Evolutionary conservation across 2,888 invertebrate species (phyloP).

Genomic region (Coecobrya sp.): DNA sequence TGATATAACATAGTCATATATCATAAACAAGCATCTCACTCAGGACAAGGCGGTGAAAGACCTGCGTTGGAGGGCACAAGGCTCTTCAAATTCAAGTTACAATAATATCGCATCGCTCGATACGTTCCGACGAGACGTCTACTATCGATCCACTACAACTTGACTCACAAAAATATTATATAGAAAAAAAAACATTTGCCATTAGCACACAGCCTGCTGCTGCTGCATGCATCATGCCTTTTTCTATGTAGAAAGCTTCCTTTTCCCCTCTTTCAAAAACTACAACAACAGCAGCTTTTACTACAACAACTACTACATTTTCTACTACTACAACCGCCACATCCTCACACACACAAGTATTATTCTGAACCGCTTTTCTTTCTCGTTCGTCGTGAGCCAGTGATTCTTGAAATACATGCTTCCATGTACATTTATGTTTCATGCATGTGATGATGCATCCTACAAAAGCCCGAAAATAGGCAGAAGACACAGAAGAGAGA

Average conservation of each 20-base stretch:
- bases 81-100: constrained; percentile 63
- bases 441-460: not conserved
- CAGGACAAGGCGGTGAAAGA: constrained; percentile 70
- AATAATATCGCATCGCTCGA: constrained; percentile 77
- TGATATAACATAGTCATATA: not conserved
- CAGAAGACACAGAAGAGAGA: not conserved
- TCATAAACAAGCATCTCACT: not conserved
- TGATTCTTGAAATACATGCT: constrained; percentile 25
- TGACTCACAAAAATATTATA: constrained; percentile 49
- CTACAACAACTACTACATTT: constrained; percentile 36
- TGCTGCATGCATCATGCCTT: not conserved
- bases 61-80: constrained; percentile 79
- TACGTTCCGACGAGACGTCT: constrained; percentile 84
- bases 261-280: constrained; percentile 48
- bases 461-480: not conserved
- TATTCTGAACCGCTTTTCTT: constrained; percentile 34
- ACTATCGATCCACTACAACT: constrained; percentile 81
- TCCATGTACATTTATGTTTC: not conserved
- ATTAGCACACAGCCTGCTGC: constrained; percentile 34
- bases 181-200: constrained; percentile 21
- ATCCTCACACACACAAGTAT: constrained; percentile 1
- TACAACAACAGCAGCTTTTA: constrained; percentile 46
- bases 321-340: constrained; percentile 24
- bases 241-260: not conserved
- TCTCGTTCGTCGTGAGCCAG: not conserved